phyloP scores from a whole-genome alignment of 2,113 vertebrate species.

The Mystacornis crossleyi region DNA sequence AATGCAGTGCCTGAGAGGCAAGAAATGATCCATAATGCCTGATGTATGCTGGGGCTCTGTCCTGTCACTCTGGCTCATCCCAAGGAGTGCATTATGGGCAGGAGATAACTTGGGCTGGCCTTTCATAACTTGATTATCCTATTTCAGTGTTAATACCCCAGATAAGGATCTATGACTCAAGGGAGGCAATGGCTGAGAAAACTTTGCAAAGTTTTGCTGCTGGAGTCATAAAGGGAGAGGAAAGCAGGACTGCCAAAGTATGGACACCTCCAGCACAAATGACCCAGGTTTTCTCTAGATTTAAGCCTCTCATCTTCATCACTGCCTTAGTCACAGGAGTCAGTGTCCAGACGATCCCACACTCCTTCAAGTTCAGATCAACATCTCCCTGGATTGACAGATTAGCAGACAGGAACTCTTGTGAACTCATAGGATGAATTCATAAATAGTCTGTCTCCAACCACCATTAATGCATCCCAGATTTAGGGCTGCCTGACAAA shows the following conservation, averaged over 20 bases:
- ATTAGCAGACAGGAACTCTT: neutral
- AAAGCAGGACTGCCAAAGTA: neutral
- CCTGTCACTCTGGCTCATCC: neutral
- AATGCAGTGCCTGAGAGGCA: constrained; percentile 29
- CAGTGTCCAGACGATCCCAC: neutral
- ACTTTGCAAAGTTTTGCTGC: neutral
- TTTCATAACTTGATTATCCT: neutral
- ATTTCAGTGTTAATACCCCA: neutral
- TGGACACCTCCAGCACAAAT: neutral
- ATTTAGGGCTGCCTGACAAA: constrained; percentile 27
- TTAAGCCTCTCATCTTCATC: neutral
- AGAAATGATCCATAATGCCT: neutral
- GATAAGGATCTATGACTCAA: neutral
- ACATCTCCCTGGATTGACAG: neutral
- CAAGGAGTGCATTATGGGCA: neutral
- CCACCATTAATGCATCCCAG: neutral
- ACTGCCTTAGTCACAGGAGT: neutral
- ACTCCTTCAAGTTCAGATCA: neutral
- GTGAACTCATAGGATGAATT: neutral
- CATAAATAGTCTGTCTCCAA: neutral
- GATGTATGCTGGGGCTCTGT: neutral
- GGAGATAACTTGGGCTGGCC: neutral
- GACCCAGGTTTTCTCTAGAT: neutral
- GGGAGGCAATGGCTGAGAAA: neutral
- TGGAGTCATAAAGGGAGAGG: neutral